Evolutionary conservation across 2,797 vertebrate genomes (phyloP).

Genomic region (Cercopithecus neglectus): DNA sequence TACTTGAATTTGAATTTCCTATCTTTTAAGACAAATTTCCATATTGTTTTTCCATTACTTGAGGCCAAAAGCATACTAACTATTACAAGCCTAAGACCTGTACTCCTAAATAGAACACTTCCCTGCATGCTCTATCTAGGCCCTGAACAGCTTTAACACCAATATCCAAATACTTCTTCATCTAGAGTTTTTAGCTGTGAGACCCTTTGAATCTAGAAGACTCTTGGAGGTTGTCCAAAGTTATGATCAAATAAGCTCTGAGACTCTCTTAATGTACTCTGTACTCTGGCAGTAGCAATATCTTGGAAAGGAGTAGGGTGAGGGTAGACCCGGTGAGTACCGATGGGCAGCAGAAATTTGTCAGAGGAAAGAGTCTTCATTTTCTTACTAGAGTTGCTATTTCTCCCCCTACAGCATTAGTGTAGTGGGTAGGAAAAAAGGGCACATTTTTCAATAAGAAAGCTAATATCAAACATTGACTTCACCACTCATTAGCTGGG

Average conservation of each 20-base stretch:
- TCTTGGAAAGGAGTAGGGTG: neutral
- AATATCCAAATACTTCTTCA: neutral
- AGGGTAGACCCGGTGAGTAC: neutral
- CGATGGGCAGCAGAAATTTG: neutral
- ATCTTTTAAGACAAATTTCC: neutral
- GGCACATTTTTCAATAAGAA: neutral
- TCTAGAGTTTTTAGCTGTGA: neutral
- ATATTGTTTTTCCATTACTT: neutral
- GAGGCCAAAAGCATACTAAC: neutral
- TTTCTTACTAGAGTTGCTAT: neutral
- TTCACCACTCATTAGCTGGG: neutral
- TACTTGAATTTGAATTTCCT: neutral
- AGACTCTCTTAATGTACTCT: neutral
- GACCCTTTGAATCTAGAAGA: neutral
- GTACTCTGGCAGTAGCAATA: neutral
- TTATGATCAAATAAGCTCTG: neutral
- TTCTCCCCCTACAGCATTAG: neutral
- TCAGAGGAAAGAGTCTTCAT: neutral
- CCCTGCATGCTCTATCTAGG: neutral
- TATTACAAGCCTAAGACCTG: neutral
- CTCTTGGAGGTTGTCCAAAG: neutral
- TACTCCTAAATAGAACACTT: neutral
- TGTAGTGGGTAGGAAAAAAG: neutral
- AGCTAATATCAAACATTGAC: neutral
- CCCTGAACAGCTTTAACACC: neutral